Conservation (phyloP, 2,888 invertebrate genomes). For the Phaedon cochleariae region DNA sequence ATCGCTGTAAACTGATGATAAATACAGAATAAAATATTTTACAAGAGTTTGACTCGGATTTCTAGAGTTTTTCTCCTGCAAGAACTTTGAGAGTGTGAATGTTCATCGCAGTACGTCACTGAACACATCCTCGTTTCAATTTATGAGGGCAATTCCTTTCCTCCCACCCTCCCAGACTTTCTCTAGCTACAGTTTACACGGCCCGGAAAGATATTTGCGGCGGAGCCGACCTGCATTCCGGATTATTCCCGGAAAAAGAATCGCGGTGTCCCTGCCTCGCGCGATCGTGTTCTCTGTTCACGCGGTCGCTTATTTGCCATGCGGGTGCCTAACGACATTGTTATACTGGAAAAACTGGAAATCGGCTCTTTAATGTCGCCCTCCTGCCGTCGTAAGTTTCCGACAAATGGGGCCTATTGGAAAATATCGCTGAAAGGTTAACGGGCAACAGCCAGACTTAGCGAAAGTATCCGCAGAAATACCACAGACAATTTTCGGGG, state of each 20-base stretch:
- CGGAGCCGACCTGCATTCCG: constrained; percentile 51
- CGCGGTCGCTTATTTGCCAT: constrained; percentile 51
- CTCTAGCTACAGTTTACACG: background rate
- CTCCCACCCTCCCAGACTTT: constrained; percentile 20
- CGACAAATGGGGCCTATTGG: constrained; percentile 30
- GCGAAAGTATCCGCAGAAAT: constrained; percentile 20
- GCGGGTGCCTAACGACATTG: constrained; percentile 57
- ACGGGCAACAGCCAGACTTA: constrained; percentile 9
- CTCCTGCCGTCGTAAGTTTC: constrained; percentile 26
- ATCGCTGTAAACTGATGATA: no score
- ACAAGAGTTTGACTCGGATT: no score
- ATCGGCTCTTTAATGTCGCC: constrained; percentile 40
- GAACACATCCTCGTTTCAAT: constrained; percentile 33
- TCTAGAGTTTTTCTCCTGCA: no score
- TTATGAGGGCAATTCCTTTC: constrained; percentile 38
- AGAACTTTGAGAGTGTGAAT: no score
- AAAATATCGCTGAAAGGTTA: constrained; percentile 20
- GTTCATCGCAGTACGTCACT: constrained; percentile 18
- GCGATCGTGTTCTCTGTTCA: constrained; percentile 50
- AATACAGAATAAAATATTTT: no score
- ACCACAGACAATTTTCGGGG: background rate
- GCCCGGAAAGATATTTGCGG: constrained; percentile 42
- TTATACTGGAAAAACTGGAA: constrained; percentile 46
- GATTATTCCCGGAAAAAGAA: constrained; percentile 50
- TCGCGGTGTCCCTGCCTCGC: constrained; percentile 40